Evolutionary conservation across 2,797 vertebrate species (phyloP), one percentile per base, ranked within the genome.

Genomic region (Mionectes olivaceus): DNA sequence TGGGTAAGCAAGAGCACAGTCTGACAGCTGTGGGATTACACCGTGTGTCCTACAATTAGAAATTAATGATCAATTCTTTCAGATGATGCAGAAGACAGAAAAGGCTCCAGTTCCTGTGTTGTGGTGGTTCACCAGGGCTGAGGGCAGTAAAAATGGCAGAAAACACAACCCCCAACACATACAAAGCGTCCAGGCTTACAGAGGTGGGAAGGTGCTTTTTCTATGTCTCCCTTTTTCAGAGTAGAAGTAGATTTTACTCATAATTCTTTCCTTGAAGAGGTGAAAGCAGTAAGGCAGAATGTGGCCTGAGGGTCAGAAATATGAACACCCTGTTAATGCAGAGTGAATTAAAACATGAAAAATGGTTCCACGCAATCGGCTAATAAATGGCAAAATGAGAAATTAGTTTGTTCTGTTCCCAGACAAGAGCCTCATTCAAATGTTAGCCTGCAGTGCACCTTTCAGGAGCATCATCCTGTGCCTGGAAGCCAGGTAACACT

Each of bases 11-110:
- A 89, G 69, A 87, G 91, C 82, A 87, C 23, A 57, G 49, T 46
- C 80, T 94, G 89, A 91, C 5, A 3, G 73, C 3, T 0, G 41
- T 50, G 80, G 77, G 94, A 92, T 94, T 93, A 83, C 80, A 84
- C 70, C 1, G 0, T 67, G 89, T 89, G 89, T 92, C 76, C 83
- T 81, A 49, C 92, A 94, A 97, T 93, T 96, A 96, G 95, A 94
- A 93, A 95, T 82, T 93, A 94, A 95, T 80, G 93, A 94, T 84
- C 77, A 68, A 16, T 95, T 87, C 74, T 81, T 88, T 88, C 56
- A 83, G 52, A 76, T 28, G 70, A 77, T 88, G 59, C 52, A 82
- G 90, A 87, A 77, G 77, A 43, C 23, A 92, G 86, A 87, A 95
- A 94, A 89, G 52, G 32, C 69, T 77, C n/a, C 80, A 61, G 30